Percentiles rank a stretch among this genome's conserved stretches.
Evolutionary conservation across 2,888 invertebrate species (phyloP).

Genomic region (Drosophila phalerata): DNA sequence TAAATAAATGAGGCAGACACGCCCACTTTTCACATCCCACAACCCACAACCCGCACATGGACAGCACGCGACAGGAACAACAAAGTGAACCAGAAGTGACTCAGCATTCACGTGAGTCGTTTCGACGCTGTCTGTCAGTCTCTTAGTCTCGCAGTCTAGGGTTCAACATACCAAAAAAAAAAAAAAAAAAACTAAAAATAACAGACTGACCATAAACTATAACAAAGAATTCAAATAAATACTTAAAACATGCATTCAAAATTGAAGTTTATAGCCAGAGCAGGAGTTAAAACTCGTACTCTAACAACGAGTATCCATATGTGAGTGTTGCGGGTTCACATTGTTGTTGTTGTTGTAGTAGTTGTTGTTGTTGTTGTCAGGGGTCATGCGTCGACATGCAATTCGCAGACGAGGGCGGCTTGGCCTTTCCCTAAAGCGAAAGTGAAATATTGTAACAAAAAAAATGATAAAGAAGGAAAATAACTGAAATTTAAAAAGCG

Average conservation of each 20-base stretch:
- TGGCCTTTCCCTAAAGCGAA: slow-evolving; percentile 40
- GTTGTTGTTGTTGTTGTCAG: slow-evolving; percentile 29
- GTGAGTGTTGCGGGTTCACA: slow-evolving; percentile 29
- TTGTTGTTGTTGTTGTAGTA: slow-evolving; percentile 19
- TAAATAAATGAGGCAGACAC: slow-evolving; percentile 51
- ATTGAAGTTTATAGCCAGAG: slow-evolving; percentile 64
- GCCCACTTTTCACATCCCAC: slow-evolving; percentile 22
- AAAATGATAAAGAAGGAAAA: slow-evolving; percentile 24
- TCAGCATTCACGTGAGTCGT: slow-evolving; percentile 54
- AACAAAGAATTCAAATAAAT: slow-evolving; percentile 55
- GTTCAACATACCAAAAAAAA: slow-evolving; percentile 48
- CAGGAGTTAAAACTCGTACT: slow-evolving; percentile 5
- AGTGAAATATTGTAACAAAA: slow-evolving; percentile 45
- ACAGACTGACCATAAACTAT: slow-evolving; percentile 59
- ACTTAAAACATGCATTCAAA: slow-evolving; percentile 61
- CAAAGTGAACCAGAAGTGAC: slow-evolving; percentile 48
- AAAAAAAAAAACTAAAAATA: slow-evolving; percentile 1
- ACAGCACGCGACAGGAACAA: slow-evolving; percentile 46
- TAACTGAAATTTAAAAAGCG: slow-evolving; percentile 44
- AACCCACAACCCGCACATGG: slow-evolving; percentile 11
- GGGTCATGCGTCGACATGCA: slow-evolving; percentile 56
- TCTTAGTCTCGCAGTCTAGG: slow-evolving; percentile 11
- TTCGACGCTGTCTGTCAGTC: slow-evolving; percentile 4
- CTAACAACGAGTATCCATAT: background rate
- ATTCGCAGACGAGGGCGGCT: slow-evolving; percentile 27